A percentile compares a stretch with the other conserved stretches of the same genome.
Conservation (phyloP, 2,888 invertebrate genomes). For the Cabera pusaria region DNA sequence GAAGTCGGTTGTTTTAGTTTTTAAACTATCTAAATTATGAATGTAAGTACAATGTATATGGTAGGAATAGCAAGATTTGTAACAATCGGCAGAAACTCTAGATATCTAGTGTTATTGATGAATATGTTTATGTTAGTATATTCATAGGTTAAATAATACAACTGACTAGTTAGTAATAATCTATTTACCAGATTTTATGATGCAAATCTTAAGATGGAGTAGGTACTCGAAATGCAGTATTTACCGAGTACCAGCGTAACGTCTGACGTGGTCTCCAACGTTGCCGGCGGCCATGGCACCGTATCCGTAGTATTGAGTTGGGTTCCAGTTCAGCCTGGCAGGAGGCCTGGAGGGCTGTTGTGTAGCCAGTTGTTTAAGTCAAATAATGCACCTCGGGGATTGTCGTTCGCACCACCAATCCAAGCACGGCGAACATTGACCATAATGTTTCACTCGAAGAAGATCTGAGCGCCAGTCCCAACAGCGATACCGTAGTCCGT, state of each 20-base stretch:
- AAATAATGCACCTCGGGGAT: slow-evolving; percentile 5
- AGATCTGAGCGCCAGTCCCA: slow-evolving; percentile 12
- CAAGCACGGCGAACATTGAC: slow-evolving; percentile 20
- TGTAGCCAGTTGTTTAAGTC: slow-evolving; percentile 14
- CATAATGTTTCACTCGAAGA: slow-evolving; percentile 23
- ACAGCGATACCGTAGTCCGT: slow-evolving; percentile 18
- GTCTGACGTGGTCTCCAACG: slow-evolving; percentile 13
- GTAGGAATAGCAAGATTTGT: no score
- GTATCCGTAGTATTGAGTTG: slow-evolving; percentile 8
- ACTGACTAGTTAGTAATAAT: no score
- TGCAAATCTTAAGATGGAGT: no score
- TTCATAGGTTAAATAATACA: no score
- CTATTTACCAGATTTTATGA: no score
- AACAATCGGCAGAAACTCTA: no score
- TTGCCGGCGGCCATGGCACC: neutral
- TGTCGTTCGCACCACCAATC: slow-evolving; percentile 8
- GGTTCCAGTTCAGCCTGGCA: slow-evolving; percentile 2
- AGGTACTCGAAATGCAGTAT: no score
- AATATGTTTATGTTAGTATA: no score
- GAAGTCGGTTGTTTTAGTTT: no score
- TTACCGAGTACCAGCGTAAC: slow-evolving; percentile 3
- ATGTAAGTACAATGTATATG: no score
- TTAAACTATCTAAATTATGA: no score
- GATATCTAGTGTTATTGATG: no score
- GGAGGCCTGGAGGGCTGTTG: slow-evolving; percentile 16